Conservation (phyloP, 2,113 vertebrate genomes). For the Hiodon alosoides region DNA sequence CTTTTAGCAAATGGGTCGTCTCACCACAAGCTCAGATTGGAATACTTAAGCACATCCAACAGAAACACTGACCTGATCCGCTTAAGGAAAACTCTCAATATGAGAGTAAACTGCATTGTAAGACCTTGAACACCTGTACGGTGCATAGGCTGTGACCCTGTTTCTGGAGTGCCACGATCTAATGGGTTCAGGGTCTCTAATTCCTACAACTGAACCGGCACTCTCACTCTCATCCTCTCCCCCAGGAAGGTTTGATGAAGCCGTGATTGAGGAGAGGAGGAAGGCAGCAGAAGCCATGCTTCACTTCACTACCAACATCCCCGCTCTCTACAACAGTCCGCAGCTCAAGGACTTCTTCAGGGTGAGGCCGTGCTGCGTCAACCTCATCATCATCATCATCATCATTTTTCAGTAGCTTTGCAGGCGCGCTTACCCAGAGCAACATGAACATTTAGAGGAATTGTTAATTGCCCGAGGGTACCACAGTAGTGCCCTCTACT, state of each 20-base stretch:
- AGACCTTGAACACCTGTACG: no score
- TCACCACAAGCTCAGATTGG: no score
- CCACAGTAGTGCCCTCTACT: neutral
- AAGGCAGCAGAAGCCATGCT: conserved; percentile 75
- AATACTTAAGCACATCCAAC: no score
- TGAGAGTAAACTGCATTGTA: no score
- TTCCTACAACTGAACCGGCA: neutral
- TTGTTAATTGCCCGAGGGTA: neutral
- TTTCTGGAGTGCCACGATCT: no score
- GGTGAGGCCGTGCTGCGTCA: conserved; percentile 43
- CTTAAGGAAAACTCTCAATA: no score
- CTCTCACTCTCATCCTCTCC: neutral
- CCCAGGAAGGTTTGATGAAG: conserved; percentile 76
- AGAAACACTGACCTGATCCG: no score
- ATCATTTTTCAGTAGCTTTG: neutral
- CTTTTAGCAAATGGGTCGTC: no score
- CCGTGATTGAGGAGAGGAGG: conserved; percentile 80
- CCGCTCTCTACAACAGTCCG: conserved; percentile 84
- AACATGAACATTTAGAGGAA: neutral
- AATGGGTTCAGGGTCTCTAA: neutral
- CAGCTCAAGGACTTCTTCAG: conserved; percentile 86
- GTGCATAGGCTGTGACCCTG: no score
- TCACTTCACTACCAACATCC: conserved; percentile 70
- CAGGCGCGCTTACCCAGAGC: neutral
- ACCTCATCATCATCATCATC: neutral